These are phyloP conservation scores for Anastatus disparis DNA, from an alignment of 1,140 invertebrate genomes.

Conservation along the genomic window DNA sequence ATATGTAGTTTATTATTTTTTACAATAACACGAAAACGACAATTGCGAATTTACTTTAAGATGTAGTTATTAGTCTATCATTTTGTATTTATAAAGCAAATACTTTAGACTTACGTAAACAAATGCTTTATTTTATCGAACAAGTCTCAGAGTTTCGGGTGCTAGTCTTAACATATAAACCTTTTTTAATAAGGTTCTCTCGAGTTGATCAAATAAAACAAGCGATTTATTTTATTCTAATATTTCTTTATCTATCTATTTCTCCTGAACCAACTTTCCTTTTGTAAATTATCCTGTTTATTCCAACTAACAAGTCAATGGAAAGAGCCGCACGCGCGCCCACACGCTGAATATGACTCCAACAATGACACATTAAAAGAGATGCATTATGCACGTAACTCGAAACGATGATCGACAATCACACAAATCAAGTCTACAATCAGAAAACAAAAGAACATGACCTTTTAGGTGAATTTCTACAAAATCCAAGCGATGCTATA, in stretches of 20 bases:
- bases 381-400: conserved; percentile 7
- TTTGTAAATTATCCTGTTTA: conserved; percentile 43
- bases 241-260: background rate
- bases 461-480: conserved; percentile 59
- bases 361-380: conserved; percentile 10
- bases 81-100: conserved; percentile 23
- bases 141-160: conserved; percentile 39
- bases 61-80: conserved; percentile 6
- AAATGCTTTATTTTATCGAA: conserved; percentile 15
- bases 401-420: background rate
- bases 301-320: conserved; percentile 52
- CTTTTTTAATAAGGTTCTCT: conserved; percentile 14
- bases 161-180: conserved; percentile 36
- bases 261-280: conserved; percentile 2
- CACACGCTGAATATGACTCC: conserved; percentile 56
- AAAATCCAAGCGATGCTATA: conserved; percentile 32
- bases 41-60: conserved; percentile 20
- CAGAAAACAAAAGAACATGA: conserved; percentile 41
- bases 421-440: conserved; percentile 1
- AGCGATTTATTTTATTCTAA: background rate
- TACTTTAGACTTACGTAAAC: background rate
- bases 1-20: conserved; percentile 5
- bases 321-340: conserved; percentile 63
- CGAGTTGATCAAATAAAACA: conserved; percentile 18
- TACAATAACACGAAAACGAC: conserved; percentile 11